Evolutionary conservation across 2,113 vertebrate species (phyloP), one percentile per base, ranked within the genome.

Genomic region (Struthio camelus): DNA sequence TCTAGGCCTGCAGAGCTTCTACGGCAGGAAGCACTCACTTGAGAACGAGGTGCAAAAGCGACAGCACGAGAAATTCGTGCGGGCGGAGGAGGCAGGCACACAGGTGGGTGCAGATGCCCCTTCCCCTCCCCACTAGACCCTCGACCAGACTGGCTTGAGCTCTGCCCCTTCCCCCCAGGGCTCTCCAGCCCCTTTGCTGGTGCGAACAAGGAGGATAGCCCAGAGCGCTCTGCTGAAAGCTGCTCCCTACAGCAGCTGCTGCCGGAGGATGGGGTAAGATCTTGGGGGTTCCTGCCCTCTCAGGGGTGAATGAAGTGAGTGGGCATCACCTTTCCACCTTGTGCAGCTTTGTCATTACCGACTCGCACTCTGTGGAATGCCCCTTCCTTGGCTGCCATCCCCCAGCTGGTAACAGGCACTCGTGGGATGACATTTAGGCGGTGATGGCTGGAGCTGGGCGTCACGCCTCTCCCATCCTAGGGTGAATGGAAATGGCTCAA

Each of bases 201-300:
- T 88, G 2, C 98, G 98, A 93, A 99, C 99, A 0, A 96, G 97
- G 48, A 97, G 95, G 64, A 98, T 99, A 10, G 98, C 99, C 59
- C 98, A 98, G 85, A 98, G 97, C 6, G 99, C 99, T 16, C 93
- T 99, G 61, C 97, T 99, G 72, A 99, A 98, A 95, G 97, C 98
- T 0, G 97, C 96, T 8, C 98, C 99, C 1, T 99, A 99, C 89
- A 99, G 97, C 97, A 99, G 99, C 96, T 98, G 99, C 95, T 99
- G 99, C 90, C 97, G 97, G 9, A 98, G 97, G 87, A 94, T 70
- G 28, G 98, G 98, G 99, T 99, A 81, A 90, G 18, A 38, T 51
- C 58, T 46, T 28, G 17, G 28, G 11, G 25, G 32, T 27, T 0
- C 5, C 24, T 27, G 50, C 51, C 34, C 53, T 54, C 53, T 28